Conservation (phyloP, 2,113 vertebrate species). For the Elaphurus davidianus region DNA sequence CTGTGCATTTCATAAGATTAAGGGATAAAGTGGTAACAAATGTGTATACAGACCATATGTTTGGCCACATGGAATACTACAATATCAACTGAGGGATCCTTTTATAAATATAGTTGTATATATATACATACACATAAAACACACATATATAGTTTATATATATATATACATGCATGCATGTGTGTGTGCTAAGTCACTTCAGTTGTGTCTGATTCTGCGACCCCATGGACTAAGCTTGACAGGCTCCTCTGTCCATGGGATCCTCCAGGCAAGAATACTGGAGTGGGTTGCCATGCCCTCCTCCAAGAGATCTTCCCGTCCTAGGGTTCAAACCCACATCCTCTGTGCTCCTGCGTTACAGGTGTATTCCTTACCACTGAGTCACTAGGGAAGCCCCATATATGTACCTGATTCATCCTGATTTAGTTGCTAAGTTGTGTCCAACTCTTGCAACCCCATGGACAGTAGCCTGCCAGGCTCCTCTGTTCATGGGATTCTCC, state of each 20-base stretch:
- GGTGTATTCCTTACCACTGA: too few relatives aligned
- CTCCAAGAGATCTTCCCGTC: too few relatives aligned
- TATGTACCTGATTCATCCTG: too few relatives aligned
- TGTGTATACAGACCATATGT: background rate
- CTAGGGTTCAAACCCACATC: too few relatives aligned
- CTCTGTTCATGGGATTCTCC: background rate
- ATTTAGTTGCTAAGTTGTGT: too few relatives aligned
- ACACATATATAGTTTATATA: background rate
- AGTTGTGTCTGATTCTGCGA: background rate
- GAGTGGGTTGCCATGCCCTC: too few relatives aligned
- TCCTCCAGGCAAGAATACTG: too few relatives aligned
- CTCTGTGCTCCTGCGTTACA: too few relatives aligned
- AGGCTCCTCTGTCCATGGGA: background rate
- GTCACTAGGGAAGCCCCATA: too few relatives aligned
- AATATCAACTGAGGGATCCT: background rate
- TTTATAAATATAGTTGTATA: background rate
- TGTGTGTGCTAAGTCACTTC: background rate
- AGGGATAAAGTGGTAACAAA: background rate
- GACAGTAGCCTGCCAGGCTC: too few relatives aligned
- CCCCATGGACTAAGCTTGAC: background rate
- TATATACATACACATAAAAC: background rate
- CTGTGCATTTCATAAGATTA: background rate
- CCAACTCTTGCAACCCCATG: too few relatives aligned
- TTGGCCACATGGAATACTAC: background rate
- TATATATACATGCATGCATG: background rate